Evolutionary conservation across 2,888 invertebrate genomes (phyloP), one percentile per base, ranked within the genome.

Genomic region (Drosophila algonquin): DNA sequence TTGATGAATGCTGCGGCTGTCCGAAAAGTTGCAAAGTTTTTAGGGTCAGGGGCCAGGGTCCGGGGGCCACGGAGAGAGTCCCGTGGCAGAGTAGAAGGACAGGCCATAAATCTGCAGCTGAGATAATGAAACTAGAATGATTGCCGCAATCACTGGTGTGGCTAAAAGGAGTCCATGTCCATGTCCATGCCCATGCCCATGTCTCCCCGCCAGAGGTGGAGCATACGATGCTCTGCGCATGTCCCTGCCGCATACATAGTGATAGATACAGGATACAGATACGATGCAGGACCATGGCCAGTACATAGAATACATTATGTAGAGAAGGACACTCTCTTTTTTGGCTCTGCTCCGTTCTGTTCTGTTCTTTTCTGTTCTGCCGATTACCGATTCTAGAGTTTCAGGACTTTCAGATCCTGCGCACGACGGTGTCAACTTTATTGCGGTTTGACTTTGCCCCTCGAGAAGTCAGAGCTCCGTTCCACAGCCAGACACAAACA

Each of bases 41-140:
- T 62, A 50, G 73, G 46, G 60, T 50, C 54, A 55, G 27, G 54
- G 18, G 35, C 32, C 16, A 55, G 27, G 54, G 18, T 27, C 10
- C 12, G n/a, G 54, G 27, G 4, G 32, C 10, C 32, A 12, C 10
- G 32, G 10, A 10, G 32, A 10, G 10, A 3, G 35, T 35, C 5
- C 35, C 5, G 35, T 35, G 35, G 35, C 35, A 35, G 35, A 2
- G 35, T 5, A 5, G 35, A 35, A 47, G 51, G 50, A 54, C 32
- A 47, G 57, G 71, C 75, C 54, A 86, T 89, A 89, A 89, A 89
- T 86, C 85, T 85, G 87, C 62, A 77, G 88, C 79, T 60, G 65
- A 84, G 84, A 76, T 90, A 91, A 90, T 90, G 90, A 91, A 90
- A 91, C 90, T 90, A 90, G 87, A 90, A 90, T 90, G 90, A 90